Evolutionary conservation across 2,113 vertebrate genomes (phyloP), one percentile per base, ranked within the genome.

Genomic region (Periophthalmodon schlosseri): DNA sequence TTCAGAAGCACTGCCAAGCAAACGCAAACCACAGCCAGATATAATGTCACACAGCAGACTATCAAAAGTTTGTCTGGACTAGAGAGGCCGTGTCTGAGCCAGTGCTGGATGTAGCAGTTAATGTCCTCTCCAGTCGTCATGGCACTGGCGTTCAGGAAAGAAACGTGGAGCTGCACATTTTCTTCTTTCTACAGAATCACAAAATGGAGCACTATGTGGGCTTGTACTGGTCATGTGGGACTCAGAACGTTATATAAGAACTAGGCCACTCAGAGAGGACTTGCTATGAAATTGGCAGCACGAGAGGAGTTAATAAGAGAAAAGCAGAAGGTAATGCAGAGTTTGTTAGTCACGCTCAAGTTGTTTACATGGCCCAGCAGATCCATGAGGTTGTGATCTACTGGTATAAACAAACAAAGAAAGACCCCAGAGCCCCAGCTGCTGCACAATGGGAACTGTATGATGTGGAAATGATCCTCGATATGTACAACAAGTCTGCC

Each of bases 1-100:
- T 87, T 84, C 81, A 81, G 70, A 83, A 67, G 71, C 78, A 71
- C 82, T 70, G 81, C 69, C 47, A 81, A 86, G 83, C 68, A 33
- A 61, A 76, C 82, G 72, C 82, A 87, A 84, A 90, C 72, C 54
- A 69, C n/a, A 84, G 63, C 73, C 4, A 9, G 57, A 58, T 65
- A 72, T 69, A 50, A 73, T 57, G 71, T 81, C 79, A 50, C 76
- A 61, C 28, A 74, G 70, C 61, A 28, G 73, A 78, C 18, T 20
- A 20, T 47, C 36, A 36, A n/a, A 76, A 13, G 9, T 46, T 18
- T 5, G 1, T 10, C 13, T 14, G 9, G 36, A 80, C 10, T 18
- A 60, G 34, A 70, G 60, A 75, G 44, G 20, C 57, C 39, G 49
- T 49, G 33, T 65, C 20, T 36, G 20, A 64, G 56, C 13, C 68